A percentile compares a stretch with the other conserved stretches of the same genome.
phyloP scores from a whole-genome alignment of 2,113 vertebrate genomes.

The Parus major region DNA sequence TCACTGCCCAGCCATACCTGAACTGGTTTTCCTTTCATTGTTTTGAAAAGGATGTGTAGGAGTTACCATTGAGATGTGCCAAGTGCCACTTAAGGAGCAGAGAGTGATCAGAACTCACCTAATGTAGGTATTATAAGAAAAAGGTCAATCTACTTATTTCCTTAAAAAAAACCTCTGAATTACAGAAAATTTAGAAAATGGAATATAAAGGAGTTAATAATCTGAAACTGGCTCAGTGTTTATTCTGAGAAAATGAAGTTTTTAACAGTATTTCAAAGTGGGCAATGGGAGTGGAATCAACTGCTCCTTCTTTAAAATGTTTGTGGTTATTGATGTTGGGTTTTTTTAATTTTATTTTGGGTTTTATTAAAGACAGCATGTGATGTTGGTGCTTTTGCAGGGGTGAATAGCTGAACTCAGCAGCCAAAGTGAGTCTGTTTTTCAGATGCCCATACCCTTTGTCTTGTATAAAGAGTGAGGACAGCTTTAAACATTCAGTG shows the following conservation, averaged over 20 bases:
- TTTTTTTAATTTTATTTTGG: neutral
- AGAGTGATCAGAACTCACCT: neutral
- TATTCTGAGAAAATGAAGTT: neutral
- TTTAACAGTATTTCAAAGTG: neutral
- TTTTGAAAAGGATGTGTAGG: neutral
- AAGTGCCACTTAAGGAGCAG: neutral
- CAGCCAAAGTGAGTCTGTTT: neutral
- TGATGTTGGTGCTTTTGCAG: neutral
- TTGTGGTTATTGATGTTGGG: neutral
- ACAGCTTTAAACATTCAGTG: neutral
- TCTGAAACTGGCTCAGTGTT: neutral
- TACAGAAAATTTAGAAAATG: neutral
- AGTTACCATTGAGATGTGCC: neutral
- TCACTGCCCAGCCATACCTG: neutral
- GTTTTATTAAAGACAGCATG: neutral
- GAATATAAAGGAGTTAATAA: neutral
- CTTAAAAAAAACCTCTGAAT: neutral
- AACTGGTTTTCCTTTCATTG: neutral
- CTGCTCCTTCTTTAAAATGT: neutral
- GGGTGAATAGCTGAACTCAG: neutral
- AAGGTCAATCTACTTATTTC: neutral
- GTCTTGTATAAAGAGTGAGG: neutral
- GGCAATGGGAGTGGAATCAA: neutral
- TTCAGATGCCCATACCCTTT: neutral
- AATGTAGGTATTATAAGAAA: neutral